Percentiles rank a stretch among this genome's conserved stretches.
Evolutionary conservation across 1,140 invertebrate genomes (phyloP).

Genomic region (Drosophila azteca): DNA sequence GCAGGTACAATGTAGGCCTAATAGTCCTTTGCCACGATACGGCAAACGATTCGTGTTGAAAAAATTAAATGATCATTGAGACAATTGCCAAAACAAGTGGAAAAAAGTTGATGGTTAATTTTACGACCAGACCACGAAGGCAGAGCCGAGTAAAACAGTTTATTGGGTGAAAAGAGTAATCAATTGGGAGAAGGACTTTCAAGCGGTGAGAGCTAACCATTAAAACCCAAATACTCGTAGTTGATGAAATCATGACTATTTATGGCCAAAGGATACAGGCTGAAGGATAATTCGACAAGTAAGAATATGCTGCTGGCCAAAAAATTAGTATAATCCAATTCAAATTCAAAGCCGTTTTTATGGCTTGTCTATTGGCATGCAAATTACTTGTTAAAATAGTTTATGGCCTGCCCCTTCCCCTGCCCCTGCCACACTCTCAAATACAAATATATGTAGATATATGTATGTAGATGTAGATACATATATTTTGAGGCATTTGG

Average conservation of each 20-base stretch:
- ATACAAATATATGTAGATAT: background rate
- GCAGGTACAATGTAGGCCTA: constrained; percentile 38
- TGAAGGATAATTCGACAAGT: constrained; percentile 18
- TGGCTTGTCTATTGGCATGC: constrained; percentile 27
- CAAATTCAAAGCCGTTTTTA: constrained; percentile 41
- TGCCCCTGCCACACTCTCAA: background rate
- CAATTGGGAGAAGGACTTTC: constrained; percentile 39
- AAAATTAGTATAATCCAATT: constrained; percentile 33
- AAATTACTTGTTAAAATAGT: constrained; percentile 39
- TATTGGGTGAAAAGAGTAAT: constrained; percentile 58
- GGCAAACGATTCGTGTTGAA: constrained; percentile 57
- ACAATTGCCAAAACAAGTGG: constrained; percentile 66
- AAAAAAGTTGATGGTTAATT: constrained; percentile 49
- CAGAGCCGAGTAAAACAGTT: constrained; percentile 29
- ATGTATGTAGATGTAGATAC: too few species aligned
- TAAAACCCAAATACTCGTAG: constrained; percentile 47
- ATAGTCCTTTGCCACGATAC: constrained; percentile 66
- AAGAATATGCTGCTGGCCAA: constrained; percentile 39
- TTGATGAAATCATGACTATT: constrained; percentile 49
- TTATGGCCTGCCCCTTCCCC: background rate
- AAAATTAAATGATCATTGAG: constrained; percentile 71
- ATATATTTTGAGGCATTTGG: too few species aligned
- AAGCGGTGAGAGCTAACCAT: constrained; percentile 13
- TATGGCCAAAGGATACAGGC: constrained; percentile 10
- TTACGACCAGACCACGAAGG: constrained; percentile 34